A percentile compares a stretch with the other conserved stretches of the same genome.
phyloP scores from a whole-genome alignment of 2,113 vertebrate species.

The Uropsilus gracilis region DNA sequence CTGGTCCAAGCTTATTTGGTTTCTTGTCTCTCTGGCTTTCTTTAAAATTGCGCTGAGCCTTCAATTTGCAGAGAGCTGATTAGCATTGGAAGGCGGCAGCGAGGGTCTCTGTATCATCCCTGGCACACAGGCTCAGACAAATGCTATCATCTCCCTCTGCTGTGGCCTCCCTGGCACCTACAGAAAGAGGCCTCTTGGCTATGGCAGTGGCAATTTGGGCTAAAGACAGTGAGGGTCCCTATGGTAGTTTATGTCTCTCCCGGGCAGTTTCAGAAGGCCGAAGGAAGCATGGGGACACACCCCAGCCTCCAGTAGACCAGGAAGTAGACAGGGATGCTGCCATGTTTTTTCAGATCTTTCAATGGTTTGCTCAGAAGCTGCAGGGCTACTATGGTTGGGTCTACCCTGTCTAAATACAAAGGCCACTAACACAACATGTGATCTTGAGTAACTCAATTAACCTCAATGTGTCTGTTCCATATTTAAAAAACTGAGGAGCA shows the following conservation, averaged over 20 bases:
- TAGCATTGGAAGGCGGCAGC: background rate
- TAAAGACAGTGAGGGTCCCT: background rate
- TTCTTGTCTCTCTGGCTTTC: conserved; percentile 47
- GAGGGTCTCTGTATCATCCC: background rate
- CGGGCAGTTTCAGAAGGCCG: background rate
- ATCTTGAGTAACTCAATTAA: background rate
- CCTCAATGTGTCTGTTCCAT: background rate
- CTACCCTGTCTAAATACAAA: background rate
- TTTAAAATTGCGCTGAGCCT: conserved; percentile 58
- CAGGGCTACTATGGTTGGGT: background rate
- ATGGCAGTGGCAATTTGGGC: background rate
- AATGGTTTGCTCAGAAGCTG: background rate
- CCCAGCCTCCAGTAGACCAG: background rate
- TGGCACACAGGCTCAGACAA: background rate
- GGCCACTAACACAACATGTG: background rate
- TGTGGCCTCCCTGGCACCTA: background rate
- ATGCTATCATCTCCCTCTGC: background rate
- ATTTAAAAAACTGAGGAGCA: background rate
- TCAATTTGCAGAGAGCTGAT: conserved; percentile 31
- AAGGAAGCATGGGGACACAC: background rate
- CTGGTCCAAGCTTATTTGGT: conserved; percentile 43
- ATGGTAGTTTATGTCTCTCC: background rate
- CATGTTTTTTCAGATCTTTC: background rate
- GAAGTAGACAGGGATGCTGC: fast-evolving
- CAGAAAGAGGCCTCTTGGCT: background rate